A percentile compares a stretch with the other conserved stretches of the same genome.
Evolutionary conservation across 2,888 invertebrate species (phyloP).

Genomic region (Ceriagrion tenellum): DNA sequence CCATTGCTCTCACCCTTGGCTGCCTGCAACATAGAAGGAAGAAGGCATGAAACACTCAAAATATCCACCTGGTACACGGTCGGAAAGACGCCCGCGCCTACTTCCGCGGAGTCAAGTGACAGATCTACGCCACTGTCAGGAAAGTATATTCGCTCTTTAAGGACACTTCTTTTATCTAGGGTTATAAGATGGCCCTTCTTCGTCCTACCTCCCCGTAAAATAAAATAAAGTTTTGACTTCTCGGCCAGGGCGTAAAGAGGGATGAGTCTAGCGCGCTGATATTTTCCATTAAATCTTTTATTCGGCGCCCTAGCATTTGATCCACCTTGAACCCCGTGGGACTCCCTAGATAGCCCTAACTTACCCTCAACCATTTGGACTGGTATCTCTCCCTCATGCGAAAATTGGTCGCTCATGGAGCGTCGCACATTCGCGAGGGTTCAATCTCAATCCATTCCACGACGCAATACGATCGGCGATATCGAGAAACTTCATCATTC

Average conservation of each 20-base stretch:
- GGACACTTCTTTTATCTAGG: conserved; percentile 71
- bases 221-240: conserved; percentile 72
- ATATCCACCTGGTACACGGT: not conserved
- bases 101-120: not conserved
- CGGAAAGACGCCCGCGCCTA: not conserved
- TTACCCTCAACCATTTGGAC: not conserved
- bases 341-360: conserved; percentile 74
- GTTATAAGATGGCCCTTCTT: conserved; percentile 72
- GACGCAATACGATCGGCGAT: conserved; percentile 42
- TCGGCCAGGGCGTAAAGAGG: conserved; percentile 72
- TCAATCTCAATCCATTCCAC: conserved; percentile 73
- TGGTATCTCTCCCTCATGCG: not conserved
- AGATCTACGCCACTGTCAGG: conserved; percentile 72
- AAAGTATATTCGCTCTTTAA: conserved; percentile 74
- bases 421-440: conserved; percentile 69
- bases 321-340: too few relatives aligned
- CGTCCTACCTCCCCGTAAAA: conserved; percentile 73
- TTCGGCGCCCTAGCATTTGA: conserved; percentile 70
- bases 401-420: conserved; percentile 62
- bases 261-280: conserved; percentile 38
- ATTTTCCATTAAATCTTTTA: conserved; percentile 69
- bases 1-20: too few relatives aligned
- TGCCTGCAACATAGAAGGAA: not conserved
- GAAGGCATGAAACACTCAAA: not conserved
- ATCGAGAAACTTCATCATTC: conserved; percentile 70